Conservation (phyloP, 2,113 vertebrate genomes). For the Zingel zingel region DNA sequence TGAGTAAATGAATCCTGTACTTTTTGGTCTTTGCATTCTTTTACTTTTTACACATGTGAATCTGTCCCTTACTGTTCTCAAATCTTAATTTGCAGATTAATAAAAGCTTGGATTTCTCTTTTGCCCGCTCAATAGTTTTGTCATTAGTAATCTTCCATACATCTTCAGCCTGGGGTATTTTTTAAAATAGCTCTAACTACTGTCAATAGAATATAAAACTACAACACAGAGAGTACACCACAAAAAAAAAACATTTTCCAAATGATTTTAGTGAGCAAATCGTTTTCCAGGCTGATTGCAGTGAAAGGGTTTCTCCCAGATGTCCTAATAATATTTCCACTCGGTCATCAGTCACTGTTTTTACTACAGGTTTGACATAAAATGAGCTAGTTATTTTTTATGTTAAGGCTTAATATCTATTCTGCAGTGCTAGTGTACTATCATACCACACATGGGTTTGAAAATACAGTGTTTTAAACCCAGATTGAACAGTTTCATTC, state of each 20-base stretch:
- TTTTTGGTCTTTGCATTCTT: background rate
- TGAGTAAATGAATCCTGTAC: background rate
- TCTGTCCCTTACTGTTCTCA: background rate
- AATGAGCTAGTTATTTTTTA: background rate
- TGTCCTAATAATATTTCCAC: background rate
- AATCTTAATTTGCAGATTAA: background rate
- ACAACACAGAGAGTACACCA: no score
- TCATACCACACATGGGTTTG: no score
- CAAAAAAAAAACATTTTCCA: background rate
- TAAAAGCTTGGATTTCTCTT: background rate
- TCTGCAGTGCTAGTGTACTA: background rate
- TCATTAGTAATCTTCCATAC: background rate
- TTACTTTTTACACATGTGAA: background rate
- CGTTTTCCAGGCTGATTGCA: background rate
- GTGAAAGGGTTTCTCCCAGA: constrained; percentile 2
- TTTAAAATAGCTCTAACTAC: background rate
- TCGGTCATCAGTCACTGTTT: background rate
- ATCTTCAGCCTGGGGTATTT: background rate
- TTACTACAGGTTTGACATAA: background rate
- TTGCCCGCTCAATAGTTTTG: background rate
- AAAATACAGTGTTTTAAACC: no score
- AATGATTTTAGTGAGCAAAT: background rate
- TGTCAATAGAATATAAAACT: background rate
- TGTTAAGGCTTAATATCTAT: background rate
- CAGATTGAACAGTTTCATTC: no score